phyloP scores from a whole-genome alignment of 2,113 vertebrate genomes.

The Carlito syrichta region DNA sequence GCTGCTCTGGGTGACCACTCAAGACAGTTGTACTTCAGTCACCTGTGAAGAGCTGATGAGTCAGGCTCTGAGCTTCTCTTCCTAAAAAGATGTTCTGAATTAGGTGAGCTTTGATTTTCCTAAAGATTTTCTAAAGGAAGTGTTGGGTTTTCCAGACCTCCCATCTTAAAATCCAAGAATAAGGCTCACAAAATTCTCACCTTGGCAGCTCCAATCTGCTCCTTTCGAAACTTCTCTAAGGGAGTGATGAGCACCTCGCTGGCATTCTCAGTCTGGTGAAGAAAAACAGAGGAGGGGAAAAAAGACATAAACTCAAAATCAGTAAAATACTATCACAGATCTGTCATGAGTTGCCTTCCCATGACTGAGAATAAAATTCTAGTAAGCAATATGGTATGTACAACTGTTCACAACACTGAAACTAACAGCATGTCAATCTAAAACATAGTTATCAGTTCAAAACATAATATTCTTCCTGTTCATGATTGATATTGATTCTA shows the following conservation, averaged over 20 bases:
- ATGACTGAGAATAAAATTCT: neutral
- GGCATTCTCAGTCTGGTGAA: conserved; percentile 93
- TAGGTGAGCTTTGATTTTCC: neutral
- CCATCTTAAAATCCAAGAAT: neutral
- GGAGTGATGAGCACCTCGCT: conserved; percentile 95
- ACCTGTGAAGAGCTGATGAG: neutral
- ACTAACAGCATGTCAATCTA: neutral
- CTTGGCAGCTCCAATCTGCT: conserved; percentile 98
- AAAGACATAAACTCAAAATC: neutral
- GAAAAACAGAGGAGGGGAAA: neutral
- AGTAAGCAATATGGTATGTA: neutral
- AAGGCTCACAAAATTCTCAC: conserved; percentile 76
- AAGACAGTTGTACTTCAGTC: neutral
- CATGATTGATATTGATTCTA: neutral
- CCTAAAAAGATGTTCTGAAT: neutral
- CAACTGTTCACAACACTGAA: neutral
- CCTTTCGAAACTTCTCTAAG: conserved; percentile 97
- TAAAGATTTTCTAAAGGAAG: neutral
- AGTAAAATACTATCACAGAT: neutral
- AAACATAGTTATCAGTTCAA: neutral
- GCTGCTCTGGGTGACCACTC: neutral
- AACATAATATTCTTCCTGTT: neutral
- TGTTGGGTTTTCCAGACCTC: neutral
- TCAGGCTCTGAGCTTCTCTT: neutral
- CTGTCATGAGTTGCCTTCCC: neutral